Base-by-base conservation (phyloP, 2,797 vertebrate genomes). In the Loris lydekkerianus region DNA sequence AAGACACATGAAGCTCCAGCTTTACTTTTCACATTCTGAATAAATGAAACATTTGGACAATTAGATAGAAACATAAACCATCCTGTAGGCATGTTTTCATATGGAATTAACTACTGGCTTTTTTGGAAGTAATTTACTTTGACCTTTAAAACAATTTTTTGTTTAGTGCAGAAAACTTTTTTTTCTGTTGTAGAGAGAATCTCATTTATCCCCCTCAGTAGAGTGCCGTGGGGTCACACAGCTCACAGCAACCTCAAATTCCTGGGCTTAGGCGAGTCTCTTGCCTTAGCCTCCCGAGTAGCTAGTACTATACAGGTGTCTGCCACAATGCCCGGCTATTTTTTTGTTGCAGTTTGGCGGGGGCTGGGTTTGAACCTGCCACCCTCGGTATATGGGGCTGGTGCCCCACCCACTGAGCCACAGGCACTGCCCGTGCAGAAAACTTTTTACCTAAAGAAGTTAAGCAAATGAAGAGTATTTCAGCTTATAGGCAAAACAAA, bases 1-100 rank as follows among this genome's bases (percentile, higher is more conserved):
- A 86, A 70, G 11, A 49, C 3, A 46, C 31, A 86, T 10, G n/a
- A 95, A 94, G 18, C 23, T 87, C 94, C 80, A 40, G n/a, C 15
- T 96, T 82, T 76, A 82, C 7, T 15, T 91, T 96, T 93, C 81
- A 84, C 18, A 89, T 93, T 91, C 18, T 81, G 46, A 92, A 90
- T 75, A 93, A 78, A 86, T 86, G 40, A 81, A 96, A 93, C 61
- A 95, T 89, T 80, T 85, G 82, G 63, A 86, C 81, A 95, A 96
- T 46, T 31, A 96, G 81, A 58, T 13, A 92, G 83, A 94, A 93
- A 94, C 92, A 86, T 11, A 43, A 91, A 65, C 6, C 34, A 88
- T 6, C 23, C 18, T 49, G 10, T 75, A 76, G 27, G 34, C 10
- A 89, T 87, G 61, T 69, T 91, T 86, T 89, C 43, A 89, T 53